These are phyloP conservation scores for Rhinella marina DNA, from an alignment of 2,797 vertebrate genomes.

Conservation along the genomic window DNA sequence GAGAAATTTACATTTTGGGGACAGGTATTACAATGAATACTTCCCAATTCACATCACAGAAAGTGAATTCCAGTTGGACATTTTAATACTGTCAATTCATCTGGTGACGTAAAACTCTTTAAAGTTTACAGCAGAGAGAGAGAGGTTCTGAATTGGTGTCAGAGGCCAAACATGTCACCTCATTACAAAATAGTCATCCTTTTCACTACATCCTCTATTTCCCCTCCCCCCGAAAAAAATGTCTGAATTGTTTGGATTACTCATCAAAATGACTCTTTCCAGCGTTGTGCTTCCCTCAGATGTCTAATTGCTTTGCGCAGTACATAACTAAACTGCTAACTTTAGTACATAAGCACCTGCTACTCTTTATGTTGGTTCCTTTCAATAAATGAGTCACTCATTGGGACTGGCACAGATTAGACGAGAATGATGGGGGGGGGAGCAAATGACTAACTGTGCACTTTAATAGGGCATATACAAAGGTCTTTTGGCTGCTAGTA, in stretches of 20 bases:
- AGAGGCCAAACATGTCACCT: slow-evolving; percentile 37
- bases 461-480: slow-evolving; percentile 79
- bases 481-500: slow-evolving; percentile 80
- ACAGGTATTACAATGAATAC: too few species aligned
- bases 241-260: slow-evolving; percentile 44
- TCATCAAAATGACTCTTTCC: slow-evolving; percentile 30
- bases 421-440: slow-evolving; percentile 74
- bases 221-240: slow-evolving; percentile 29
- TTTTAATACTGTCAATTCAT: neutral
- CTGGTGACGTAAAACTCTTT: neutral
- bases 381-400: slow-evolving; percentile 76
- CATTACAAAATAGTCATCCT: slow-evolving; percentile 28
- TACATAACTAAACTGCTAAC: slow-evolving; percentile 64
- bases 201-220: slow-evolving; percentile 42
- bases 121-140: neutral
- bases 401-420: slow-evolving; percentile 74
- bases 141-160: slow-evolving; percentile 19
- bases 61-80: neutral
- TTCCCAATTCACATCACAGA: too few species aligned
- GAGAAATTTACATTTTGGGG: too few species aligned
- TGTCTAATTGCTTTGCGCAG: slow-evolving; percentile 30
- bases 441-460: slow-evolving; percentile 80
- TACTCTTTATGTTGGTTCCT: slow-evolving; percentile 74
- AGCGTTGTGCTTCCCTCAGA: slow-evolving; percentile 12
- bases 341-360: slow-evolving; percentile 75